Conservation (phyloP, 2,113 vertebrate species). For the Cavia aperea region DNA sequence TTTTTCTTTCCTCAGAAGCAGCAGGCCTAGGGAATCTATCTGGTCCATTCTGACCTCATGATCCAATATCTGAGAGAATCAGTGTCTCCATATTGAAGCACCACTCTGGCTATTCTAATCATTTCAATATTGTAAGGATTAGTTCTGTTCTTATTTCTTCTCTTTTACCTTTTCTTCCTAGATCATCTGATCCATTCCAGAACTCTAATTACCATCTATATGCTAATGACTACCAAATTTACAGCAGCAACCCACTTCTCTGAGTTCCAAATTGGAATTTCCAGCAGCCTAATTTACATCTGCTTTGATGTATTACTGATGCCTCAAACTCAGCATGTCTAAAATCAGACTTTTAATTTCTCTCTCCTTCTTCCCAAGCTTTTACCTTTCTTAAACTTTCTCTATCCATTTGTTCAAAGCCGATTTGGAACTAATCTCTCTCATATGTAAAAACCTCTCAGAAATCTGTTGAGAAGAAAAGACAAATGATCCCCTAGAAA, state of each 20-base stretch:
- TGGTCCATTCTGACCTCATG: background rate
- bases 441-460: slow-evolving; percentile 12
- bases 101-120: background rate
- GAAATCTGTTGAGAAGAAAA: background rate
- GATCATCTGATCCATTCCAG: slow-evolving; percentile 28
- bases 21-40: too few species aligned
- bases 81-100: background rate
- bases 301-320: slow-evolving; percentile 53
- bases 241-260: slow-evolving; percentile 50
- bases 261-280: slow-evolving; percentile 41
- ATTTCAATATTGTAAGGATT: background rate
- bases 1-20: background rate
- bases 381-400: background rate
- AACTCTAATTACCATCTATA: slow-evolving; percentile 37
- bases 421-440: background rate
- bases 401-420: background rate
- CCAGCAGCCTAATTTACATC: slow-evolving; percentile 55
- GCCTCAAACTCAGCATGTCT: slow-evolving; percentile 53
- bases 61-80: background rate
- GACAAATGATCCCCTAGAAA: background rate
- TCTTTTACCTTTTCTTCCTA: slow-evolving; percentile 17
- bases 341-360: slow-evolving; percentile 50
- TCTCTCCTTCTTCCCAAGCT: background rate
- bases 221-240: slow-evolving; percentile 59
- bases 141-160: background rate